Base-by-base conservation (phyloP, 2,113 vertebrate genomes). In the Mustela lutreola region DNA sequence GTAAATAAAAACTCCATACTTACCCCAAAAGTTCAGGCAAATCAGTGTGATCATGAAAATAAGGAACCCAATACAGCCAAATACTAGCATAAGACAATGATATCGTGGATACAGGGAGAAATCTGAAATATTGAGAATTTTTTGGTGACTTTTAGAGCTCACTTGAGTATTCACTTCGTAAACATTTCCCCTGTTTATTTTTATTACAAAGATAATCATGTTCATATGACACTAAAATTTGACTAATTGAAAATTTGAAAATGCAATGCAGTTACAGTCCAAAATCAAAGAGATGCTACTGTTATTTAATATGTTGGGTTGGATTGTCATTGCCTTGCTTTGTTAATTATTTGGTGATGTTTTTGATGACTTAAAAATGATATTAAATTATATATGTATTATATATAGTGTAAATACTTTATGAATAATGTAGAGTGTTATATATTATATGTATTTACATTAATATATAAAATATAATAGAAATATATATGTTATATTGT, bases 61-160 rank as follows among this genome's bases (percentile, higher is more conserved):
- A 56, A 96, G 21, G 63, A 80, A 86, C 28, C 62, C 87, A 80
- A 73, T 24, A 39, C 42, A 91, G 63, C n/a, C 73, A 45, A 79
- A 28, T 33, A 45, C 2, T 15, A 91, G 21, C 50, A 90, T 18
- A 79, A 96, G 31, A 79, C 42, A n/a, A 63, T 22, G 50, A 16
- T 53, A 73, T 11, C 22, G 11, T 53, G 7, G 15, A 80, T 45
- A 73, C 11, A 36, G 11, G n/a, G n/a, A 4, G 0, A 91, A 85
- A 56, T 80, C 73, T 91, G 71, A 85, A 96, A 94, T 28, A 14
- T 73, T 63, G 42, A 90, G 16, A 26, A 16, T 75, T 81, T 88
- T 28, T 58, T 58, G 22, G n/a, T 76, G 18, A 93, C 78, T 83
- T 94, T 96, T 85, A 80, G 31, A 58, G 93, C 15, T 93, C 42